Conservation (phyloP, 64 coral and sea anemone genomes). For the Stichodactyla helianthus region DNA sequence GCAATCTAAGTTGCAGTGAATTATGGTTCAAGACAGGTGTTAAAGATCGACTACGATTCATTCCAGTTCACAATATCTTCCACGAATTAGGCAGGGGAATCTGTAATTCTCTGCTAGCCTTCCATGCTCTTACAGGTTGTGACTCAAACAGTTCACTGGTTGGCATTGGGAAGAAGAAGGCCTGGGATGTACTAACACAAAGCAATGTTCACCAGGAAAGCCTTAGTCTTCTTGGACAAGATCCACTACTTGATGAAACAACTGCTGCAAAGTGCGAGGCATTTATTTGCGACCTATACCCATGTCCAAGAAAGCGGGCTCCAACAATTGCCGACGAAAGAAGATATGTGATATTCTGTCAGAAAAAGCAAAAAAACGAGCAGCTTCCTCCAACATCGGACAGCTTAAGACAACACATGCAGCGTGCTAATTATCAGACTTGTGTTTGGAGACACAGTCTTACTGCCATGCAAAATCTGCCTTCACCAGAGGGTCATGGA, state of each 20-base stretch:
- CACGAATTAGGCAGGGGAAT: not conserved
- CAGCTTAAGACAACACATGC: constrained; percentile 48
- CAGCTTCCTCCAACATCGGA: constrained; percentile 50
- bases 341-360: constrained; percentile 38
- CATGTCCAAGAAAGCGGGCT: not conserved
- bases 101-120: not conserved
- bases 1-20: not conserved
- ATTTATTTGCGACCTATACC: constrained; percentile 37
- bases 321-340: not conserved
- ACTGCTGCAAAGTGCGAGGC: not conserved
- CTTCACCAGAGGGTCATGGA: constrained; percentile 41
- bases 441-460: constrained; percentile 27
- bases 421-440: constrained; percentile 51
- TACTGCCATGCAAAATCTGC: constrained; percentile 38
- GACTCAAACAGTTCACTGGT: constrained; percentile 50
- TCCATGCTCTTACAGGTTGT: constrained; percentile 44
- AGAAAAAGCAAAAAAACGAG: constrained; percentile 62
- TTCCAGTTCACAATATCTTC: constrained; percentile 25
- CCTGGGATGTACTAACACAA: constrained; percentile 37
- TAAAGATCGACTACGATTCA: constrained; percentile 3
- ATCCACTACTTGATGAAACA: not conserved
- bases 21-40: constrained; percentile 42
- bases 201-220: constrained; percentile 43
- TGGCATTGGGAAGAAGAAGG: too few species aligned
- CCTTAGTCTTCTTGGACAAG: constrained; percentile 25